These are phyloP conservation scores for Drosophila testacea DNA, from an alignment of 2,888 invertebrate species.

Conservation along the genomic window DNA sequence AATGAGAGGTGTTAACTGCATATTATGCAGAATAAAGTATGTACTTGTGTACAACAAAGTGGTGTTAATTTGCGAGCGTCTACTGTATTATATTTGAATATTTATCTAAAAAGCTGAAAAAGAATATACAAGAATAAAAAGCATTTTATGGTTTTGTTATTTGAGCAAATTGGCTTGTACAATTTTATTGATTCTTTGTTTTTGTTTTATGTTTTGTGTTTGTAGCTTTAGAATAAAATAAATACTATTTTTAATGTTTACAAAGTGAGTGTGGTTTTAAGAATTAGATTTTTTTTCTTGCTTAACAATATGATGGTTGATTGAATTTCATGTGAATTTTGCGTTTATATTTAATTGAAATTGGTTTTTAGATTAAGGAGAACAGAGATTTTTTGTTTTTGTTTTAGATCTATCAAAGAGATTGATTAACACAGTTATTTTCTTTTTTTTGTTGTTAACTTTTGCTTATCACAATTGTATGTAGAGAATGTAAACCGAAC, in stretches of 20 bases:
- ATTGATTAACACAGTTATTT: slow-evolving; percentile 73
- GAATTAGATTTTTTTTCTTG: slow-evolving; percentile 11
- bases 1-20: no score
- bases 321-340: slow-evolving; percentile 24
- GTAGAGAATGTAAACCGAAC: slow-evolving; percentile 48
- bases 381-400: slow-evolving; percentile 19
- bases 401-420: slow-evolving; percentile 77
- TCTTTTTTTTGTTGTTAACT: slow-evolving; percentile 30
- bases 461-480: slow-evolving; percentile 52
- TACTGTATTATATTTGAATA: neutral
- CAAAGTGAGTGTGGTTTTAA: slow-evolving; percentile 34
- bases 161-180: slow-evolving; percentile 84
- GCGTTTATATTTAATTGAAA: slow-evolving; percentile 17
- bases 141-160: slow-evolving; percentile 63
- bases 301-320: slow-evolving; percentile 20
- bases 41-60: no score
- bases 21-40: no score
- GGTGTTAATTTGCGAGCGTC: no score
- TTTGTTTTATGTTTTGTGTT: slow-evolving; percentile 19
- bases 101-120: slow-evolving; percentile 11
- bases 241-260: slow-evolving; percentile 63
- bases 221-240: slow-evolving; percentile 27
- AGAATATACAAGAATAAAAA: neutral
- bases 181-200: slow-evolving; percentile 80
- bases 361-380: slow-evolving; percentile 29